Percentiles rank a stretch among this genome's conserved stretches.
These are phyloP conservation scores for Ceratothoa steindachneri DNA, from an alignment of 2,888 invertebrate species.

Conservation along the genomic window DNA sequence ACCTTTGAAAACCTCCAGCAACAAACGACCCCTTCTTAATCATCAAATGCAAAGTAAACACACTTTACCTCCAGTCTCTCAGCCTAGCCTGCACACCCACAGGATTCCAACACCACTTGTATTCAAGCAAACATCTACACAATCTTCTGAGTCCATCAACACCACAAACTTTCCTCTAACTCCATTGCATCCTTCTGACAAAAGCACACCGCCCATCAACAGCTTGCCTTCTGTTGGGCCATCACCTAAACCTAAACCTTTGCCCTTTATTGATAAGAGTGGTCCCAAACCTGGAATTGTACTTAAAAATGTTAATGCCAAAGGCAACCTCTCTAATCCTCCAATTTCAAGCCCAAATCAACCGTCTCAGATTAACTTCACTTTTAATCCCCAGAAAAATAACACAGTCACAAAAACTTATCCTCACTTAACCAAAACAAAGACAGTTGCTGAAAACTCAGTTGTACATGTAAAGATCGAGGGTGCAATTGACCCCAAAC, in stretches of 20 bases:
- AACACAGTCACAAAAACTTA: background rate
- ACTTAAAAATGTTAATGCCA: background rate
- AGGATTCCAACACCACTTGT: background rate
- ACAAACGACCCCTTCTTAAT: background rate
- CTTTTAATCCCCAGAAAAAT: slow-evolving; percentile 5
- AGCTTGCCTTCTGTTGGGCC: background rate
- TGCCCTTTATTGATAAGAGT: background rate
- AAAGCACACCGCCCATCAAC: background rate
- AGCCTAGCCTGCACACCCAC: background rate
- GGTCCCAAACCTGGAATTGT: too few species aligned
- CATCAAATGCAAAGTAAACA: background rate
- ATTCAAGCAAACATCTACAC: background rate
- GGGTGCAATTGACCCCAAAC: background rate
- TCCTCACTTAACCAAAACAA: background rate
- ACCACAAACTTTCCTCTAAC: too few species aligned
- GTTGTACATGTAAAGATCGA: background rate
- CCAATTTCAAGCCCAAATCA: background rate
- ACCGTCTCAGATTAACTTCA: background rate
- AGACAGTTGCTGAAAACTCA: background rate
- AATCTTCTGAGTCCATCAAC: background rate
- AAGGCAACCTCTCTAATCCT: background rate
- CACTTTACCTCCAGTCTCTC: background rate
- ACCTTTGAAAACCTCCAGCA: background rate
- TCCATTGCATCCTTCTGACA: too few species aligned
- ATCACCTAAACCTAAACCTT: background rate